phyloP scores from a whole-genome alignment of 2,797 vertebrate species.

The Neosilurus mollespiculum region DNA sequence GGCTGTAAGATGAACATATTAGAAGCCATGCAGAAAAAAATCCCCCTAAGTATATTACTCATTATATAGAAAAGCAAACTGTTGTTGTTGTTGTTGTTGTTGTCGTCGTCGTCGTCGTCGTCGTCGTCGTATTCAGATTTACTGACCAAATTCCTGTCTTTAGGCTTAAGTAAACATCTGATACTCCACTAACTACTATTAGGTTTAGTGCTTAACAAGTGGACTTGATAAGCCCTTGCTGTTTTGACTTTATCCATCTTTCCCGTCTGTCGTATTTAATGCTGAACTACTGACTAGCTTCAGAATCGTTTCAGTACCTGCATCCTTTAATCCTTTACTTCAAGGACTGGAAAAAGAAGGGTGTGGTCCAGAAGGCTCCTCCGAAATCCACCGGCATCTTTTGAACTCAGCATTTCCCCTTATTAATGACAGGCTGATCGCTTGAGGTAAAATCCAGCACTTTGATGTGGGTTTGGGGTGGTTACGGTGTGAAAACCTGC shows the following conservation, averaged over 20 bases:
- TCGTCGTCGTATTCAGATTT: too few relatives aligned
- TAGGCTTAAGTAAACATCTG: slow-evolving; percentile 6
- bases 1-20: slow-evolving; percentile 37
- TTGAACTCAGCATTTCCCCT: slow-evolving; percentile 56
- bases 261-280: neutral
- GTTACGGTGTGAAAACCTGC: slow-evolving; percentile 49
- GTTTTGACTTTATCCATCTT: neutral
- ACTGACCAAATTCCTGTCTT: slow-evolving; percentile 11
- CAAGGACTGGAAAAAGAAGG: slow-evolving; percentile 39
- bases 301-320: neutral
- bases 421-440: slow-evolving; percentile 64
- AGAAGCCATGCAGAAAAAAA: slow-evolving; percentile 40
- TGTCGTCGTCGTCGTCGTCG: too few relatives aligned
- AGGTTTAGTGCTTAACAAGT: neutral
- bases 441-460: slow-evolving; percentile 63
- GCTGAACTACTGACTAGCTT: slow-evolving; percentile 8
- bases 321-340: slow-evolving; percentile 44
- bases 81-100: slow-evolving; percentile 16
- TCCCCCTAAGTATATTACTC: slow-evolving; percentile 27
- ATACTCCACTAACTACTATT: neutral
- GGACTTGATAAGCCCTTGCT: neutral
- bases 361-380: slow-evolving; percentile 47
- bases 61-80: slow-evolving; percentile 23
- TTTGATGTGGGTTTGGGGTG: slow-evolving; percentile 57
- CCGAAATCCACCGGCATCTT: slow-evolving; percentile 60